Evolutionary conservation across 2,113 vertebrate genomes (phyloP), one percentile per base, ranked within the genome.

Genomic region (Gadus chalcogrammus): DNA sequence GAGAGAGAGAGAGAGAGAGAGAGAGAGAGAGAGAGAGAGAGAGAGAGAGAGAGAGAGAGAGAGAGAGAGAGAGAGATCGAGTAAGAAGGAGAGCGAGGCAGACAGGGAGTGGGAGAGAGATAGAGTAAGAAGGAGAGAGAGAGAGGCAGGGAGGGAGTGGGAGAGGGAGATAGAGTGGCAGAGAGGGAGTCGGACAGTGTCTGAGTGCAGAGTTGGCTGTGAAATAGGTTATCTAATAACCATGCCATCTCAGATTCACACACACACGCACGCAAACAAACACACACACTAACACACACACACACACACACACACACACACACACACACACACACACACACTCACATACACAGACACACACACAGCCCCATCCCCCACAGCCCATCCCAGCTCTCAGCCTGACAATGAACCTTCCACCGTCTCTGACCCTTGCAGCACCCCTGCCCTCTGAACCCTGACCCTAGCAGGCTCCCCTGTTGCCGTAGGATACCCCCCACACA

Each of bases 361-460:
- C 20, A 62, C 61, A 62, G 8, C 42, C 42, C 42, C 7, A 9
- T 13, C 20, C 27, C 60, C n/a, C 60, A 16, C 20, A 61, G n/a
- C n/a, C n/a, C n/a, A n/a, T 16, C 22, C 59, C 61, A 63, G 15
- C 24, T 8, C 61, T 31, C 20, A 22, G n/a, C 18, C 17, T 64
- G 61, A 64, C 61, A 64, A 64, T 64, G 27, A 64, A 64, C 61
- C 61, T 64, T 64, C 35, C 27, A 64, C 61, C 61, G 13, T 64
- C 61, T 64, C 61, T 31, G 15, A 24, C 15, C 63, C 31, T 38
- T 17, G 38, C 63, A 15, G n/a, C 28, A 65, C 63, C 63, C 35
- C 31, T 42, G 17, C 17, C 63, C 63, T 65, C 24, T 65, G 63
- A 58, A 16, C 55, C 55, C 16, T n/a, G 42, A 48, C 61, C 28